Conservation (phyloP, 2,113 vertebrate species). For the Falcunculus frontatus region DNA sequence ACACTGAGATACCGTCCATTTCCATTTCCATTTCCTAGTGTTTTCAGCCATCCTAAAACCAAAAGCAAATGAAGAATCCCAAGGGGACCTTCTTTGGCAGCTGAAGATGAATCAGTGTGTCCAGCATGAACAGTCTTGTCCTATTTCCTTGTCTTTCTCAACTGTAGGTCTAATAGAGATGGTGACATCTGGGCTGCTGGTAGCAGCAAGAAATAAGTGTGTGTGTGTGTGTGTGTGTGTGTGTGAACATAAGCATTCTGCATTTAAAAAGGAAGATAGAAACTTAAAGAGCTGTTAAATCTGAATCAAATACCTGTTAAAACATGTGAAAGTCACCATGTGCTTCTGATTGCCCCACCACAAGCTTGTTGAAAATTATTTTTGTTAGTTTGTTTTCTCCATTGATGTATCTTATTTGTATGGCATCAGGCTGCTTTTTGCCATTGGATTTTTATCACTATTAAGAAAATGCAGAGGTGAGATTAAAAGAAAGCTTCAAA, state of each 20-base stretch:
- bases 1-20: accelerated
- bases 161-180: background rate
- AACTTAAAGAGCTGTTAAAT: background rate
- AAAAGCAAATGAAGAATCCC: background rate
- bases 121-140: background rate
- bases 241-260: background rate
- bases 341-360: background rate
- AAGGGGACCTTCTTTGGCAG: background rate
- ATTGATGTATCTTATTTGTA: background rate
- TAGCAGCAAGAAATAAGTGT: background rate
- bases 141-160: background rate
- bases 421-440: background rate
- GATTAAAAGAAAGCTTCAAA: background rate
- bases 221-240: background rate
- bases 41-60: background rate
- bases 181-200: background rate
- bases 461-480: background rate
- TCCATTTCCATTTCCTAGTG: background rate
- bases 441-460: background rate
- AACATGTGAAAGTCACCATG: background rate
- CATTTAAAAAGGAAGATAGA: background rate
- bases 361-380: background rate
- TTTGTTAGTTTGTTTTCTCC: background rate
- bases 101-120: background rate
- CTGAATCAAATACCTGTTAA: background rate